Evolutionary conservation across 2,797 vertebrate genomes (phyloP), one percentile per base, ranked within the genome.

Genomic region (Eospalax fontanierii): DNA sequence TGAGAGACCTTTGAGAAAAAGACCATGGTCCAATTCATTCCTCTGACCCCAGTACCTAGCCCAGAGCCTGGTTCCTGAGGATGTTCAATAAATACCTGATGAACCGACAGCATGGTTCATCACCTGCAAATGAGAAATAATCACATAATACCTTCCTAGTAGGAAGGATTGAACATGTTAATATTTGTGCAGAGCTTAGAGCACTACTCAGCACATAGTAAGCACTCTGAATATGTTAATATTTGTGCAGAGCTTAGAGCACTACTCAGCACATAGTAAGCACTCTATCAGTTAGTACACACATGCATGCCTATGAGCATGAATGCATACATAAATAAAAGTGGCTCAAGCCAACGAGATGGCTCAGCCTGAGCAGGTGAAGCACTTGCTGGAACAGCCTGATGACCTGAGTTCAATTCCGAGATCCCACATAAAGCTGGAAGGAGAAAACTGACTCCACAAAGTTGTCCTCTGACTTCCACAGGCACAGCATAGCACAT

Each of bases 91-190:
- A 95, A 70, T 91, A 46, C 68, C 89, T 95, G 50, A 82, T 89
- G 88, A 89, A 71, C 85, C 9, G 91, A 80, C 61, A 75, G n/a
- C 21, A 59, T 81, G 35, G 43, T 61, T 86, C 70, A 75, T 91
- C 16, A 1, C 38, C 79, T 78, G 8, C 83, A 50, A 96, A 93
- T 87, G 40, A 95, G 85, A 50, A 95, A 82, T 68, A 61, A 92
- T 83, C 89, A 86, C 57, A 57, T 85, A 82, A 66, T n/a, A 82
- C 82, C 73, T 90, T 85, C 68, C 87, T 80, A 86, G 78, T 15
- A 74, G 95, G 75, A 87, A 94, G 21, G 57, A 89, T 10, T 76
- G 38, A 82, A 71, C 75, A 43, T 68, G 28, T 83, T 81, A 87
- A 70, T 80, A 74, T 83, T 90, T 81, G 93, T 76, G 50, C 91